Percentiles rank a stretch among this genome's conserved stretches.
Conservation (phyloP, 2,113 vertebrate genomes). For the Desmodus rotundus region DNA sequence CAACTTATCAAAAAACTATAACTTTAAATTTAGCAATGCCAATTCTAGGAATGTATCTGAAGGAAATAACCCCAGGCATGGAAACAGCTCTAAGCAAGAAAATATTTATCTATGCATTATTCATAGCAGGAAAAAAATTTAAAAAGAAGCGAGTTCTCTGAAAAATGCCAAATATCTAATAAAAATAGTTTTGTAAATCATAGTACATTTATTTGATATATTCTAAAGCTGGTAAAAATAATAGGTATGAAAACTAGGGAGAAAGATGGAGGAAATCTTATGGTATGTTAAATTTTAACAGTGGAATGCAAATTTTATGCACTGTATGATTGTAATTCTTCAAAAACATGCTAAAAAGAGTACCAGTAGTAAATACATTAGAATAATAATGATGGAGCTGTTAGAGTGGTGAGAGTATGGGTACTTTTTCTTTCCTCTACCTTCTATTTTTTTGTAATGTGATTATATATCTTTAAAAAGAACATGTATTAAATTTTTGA, state of each 20-base stretch:
- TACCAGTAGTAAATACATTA: background rate
- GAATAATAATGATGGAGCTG: background rate
- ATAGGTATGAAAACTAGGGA: background rate
- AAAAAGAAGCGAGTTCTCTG: background rate
- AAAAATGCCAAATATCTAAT: slow-evolving; percentile 18
- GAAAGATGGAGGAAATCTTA: background rate
- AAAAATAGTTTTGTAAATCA: background rate
- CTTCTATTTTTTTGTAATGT: background rate
- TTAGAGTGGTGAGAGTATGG: background rate
- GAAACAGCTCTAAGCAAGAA: slow-evolving; percentile 30
- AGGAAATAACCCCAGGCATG: background rate
- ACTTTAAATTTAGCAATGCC: slow-evolving; percentile 17
- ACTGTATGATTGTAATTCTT: background rate
- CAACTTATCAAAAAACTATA: background rate
- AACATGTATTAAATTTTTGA: background rate
- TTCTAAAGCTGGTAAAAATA: slow-evolving; percentile 19
- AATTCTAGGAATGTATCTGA: background rate
- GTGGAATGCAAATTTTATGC: background rate
- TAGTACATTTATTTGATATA: background rate
- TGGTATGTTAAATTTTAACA: background rate
- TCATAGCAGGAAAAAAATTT: background rate
- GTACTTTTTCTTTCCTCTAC: background rate
- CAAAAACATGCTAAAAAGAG: background rate
- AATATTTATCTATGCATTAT: background rate
- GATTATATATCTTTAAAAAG: slow-evolving; percentile 29